A percentile compares a stretch with the other conserved stretches of the same genome.
phyloP scores from a whole-genome alignment of 2,888 invertebrate genomes.

The Perizoma flavofasciatum region DNA sequence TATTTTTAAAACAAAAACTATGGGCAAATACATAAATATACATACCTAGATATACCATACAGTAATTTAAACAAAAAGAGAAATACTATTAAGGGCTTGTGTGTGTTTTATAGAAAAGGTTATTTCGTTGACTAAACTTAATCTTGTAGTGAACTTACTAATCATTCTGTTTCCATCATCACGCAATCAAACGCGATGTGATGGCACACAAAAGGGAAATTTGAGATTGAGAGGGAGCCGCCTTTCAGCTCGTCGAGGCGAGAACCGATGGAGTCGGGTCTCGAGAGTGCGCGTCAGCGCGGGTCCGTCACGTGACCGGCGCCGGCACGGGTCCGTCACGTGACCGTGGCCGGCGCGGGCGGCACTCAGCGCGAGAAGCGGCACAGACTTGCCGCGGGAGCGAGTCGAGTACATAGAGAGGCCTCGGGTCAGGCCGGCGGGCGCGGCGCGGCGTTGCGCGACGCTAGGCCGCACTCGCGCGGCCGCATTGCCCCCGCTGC shows the following conservation, averaged over 20 bases:
- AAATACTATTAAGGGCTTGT: conserved; percentile 25
- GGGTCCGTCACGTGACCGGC: conserved; percentile 38
- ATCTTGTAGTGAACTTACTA: conserved; percentile 69
- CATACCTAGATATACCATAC: conserved; percentile 23
- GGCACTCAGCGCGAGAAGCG: conserved; percentile 67
- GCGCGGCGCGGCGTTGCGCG: conserved; percentile 50
- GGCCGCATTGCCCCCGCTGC: conserved; percentile 72
- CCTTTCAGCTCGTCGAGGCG: conserved; percentile 57
- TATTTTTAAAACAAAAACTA: conserved; percentile 10
- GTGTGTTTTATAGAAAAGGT: conserved; percentile 38
- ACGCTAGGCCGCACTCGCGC: conserved; percentile 54
- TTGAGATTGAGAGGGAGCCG: conserved; percentile 62
- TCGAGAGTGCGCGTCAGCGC: conserved; percentile 38
- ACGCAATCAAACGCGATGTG: conserved; percentile 34
- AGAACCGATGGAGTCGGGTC: conserved; percentile 52
- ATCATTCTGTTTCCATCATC: conserved; percentile 54
- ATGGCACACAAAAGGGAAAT: conserved; percentile 61
- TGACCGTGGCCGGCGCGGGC: conserved; percentile 38
- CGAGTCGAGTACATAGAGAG: conserved; percentile 41
- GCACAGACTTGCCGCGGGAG: conserved; percentile 76
- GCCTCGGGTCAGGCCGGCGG: conserved; percentile 56
- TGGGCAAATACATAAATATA: conserved; percentile 15
- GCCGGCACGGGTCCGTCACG: conserved; percentile 38
- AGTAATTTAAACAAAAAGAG: conserved; percentile 18
- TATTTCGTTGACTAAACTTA: conserved; percentile 49